Percentiles rank a stretch among this genome's conserved stretches.
These are phyloP conservation scores for Lottia scabra DNA, from an alignment of 2,888 invertebrate species.

Conservation along the genomic window DNA sequence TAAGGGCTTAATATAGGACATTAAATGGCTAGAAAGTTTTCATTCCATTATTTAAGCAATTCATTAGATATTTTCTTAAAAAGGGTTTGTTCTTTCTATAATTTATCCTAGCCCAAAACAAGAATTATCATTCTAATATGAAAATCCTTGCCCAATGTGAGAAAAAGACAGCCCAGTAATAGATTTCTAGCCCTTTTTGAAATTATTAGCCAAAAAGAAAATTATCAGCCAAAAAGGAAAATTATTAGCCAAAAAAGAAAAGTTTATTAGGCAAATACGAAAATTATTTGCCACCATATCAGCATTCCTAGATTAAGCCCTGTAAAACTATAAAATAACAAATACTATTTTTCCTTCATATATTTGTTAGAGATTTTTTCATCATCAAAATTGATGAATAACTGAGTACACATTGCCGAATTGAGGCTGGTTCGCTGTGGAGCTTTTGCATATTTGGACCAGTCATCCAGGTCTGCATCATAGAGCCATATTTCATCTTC, in stretches of 20 bases:
- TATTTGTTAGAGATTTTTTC: constrained; percentile 61
- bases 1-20: not conserved
- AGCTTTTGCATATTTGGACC: constrained; percentile 61
- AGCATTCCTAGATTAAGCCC: constrained; percentile 16
- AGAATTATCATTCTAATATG: not conserved
- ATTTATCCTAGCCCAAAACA: not conserved
- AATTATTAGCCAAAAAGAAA: no score
- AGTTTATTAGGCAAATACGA: no score
- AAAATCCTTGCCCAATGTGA: no score
- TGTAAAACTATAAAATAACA: no score
- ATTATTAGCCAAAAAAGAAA: no score
- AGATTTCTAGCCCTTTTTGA: no score
- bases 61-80: not conserved
- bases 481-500: constrained; percentile 68
- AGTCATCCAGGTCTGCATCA: constrained; percentile 55
- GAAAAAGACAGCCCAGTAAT: no score
- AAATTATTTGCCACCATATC: not conserved
- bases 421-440: constrained; percentile 63
- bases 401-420: constrained; percentile 57
- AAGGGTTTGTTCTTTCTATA: not conserved
- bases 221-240: not conserved
- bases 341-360: constrained; percentile 50
- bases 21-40: not conserved
- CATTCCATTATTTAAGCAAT: not conserved
- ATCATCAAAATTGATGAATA: constrained; percentile 62